Evolutionary conservation across 2,888 invertebrate species (phyloP).

Genomic region (Trachelus stipa): DNA sequence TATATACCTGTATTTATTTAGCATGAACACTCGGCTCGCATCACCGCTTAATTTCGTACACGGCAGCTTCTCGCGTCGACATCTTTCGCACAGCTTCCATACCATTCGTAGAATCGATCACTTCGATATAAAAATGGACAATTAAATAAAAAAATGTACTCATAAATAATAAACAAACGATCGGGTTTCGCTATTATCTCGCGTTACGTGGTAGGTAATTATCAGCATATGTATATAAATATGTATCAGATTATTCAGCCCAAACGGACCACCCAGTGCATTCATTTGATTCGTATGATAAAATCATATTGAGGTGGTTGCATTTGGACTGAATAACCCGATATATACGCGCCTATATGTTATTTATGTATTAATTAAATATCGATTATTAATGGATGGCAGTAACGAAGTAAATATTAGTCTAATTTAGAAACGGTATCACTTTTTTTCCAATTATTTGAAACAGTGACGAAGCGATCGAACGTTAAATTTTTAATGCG

Average conservation of each 20-base stretch:
- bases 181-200: background rate
- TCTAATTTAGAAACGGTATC: background rate
- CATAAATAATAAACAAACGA: background rate
- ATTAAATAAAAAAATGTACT: background rate
- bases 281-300: no score
- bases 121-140: background rate
- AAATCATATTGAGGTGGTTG: no score
- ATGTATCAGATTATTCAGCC: no score
- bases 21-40: background rate
- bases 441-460: background rate
- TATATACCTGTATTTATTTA: background rate
- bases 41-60: background rate
- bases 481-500: background rate
- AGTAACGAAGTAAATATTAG: background rate
- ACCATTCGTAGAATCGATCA: background rate
- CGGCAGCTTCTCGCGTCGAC: slow-evolving; percentile 1
- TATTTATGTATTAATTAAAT: background rate
- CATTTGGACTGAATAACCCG: no score
- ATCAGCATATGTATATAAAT: background rate
- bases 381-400: background rate
- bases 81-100: slow-evolving; percentile 1
- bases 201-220: background rate
- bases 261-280: no score
- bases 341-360: background rate
- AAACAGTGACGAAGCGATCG: background rate